These are phyloP conservation scores for Choreutis nemorana DNA, from an alignment of 2,888 invertebrate genomes.

Conservation along the genomic window DNA sequence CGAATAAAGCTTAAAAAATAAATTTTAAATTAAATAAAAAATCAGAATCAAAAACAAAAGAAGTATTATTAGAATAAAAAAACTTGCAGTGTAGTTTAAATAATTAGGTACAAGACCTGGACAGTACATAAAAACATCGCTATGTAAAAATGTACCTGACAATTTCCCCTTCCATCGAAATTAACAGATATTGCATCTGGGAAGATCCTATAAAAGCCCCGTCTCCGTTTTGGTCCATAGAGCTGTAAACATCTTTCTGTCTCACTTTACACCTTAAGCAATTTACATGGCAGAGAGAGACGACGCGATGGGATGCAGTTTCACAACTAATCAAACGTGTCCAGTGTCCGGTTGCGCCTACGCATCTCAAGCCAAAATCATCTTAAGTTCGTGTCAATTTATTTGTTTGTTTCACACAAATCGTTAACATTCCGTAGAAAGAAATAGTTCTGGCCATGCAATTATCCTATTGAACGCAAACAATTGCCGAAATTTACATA, in stretches of 20 bases:
- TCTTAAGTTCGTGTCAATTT: constrained; percentile 7
- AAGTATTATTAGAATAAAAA: no score
- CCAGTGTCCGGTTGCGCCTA: constrained; percentile 49
- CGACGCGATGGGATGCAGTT: constrained; percentile 35
- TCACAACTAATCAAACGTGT: constrained; percentile 57
- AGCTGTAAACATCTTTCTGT: constrained; percentile 41
- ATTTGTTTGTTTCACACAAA: no score
- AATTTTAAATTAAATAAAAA: no score
- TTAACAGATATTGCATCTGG: constrained; percentile 41
- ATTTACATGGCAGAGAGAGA: constrained; percentile 28
- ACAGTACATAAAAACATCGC: no score
- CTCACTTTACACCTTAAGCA: constrained; percentile 22
- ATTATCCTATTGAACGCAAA: background rate
- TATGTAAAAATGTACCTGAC: constrained; percentile 41
- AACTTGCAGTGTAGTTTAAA: no score
- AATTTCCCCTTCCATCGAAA: constrained; percentile 57
- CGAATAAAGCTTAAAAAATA: no score
- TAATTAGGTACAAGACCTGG: no score
- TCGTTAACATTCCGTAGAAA: no score
- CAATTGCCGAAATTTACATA: constrained; percentile 24
- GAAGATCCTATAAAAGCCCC: constrained; percentile 55
- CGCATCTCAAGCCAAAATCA: constrained; percentile 40
- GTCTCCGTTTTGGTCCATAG: constrained; percentile 47
- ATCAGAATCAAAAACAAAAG: no score
- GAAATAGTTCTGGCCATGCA: background rate